Base-by-base conservation (phyloP, 2,797 vertebrate genomes). In the Danio tinwini region DNA sequence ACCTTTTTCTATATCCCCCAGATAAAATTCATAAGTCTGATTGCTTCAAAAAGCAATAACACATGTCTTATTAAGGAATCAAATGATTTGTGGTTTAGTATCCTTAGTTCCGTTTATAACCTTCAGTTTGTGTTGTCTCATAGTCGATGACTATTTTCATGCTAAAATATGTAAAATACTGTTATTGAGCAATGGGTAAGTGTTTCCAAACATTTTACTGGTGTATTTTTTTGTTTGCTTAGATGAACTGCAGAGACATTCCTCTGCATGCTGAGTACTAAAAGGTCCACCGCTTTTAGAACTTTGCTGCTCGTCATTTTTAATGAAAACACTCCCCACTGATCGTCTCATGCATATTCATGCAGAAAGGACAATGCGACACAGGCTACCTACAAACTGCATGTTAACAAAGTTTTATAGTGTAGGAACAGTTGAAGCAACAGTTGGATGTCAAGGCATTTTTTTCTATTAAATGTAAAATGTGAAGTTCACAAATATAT, bases 301-400 rank as follows among this genome's bases (percentile, higher is more conserved):
- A 68, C 44, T 68, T 53, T 45, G 37, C 37, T 61, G 53, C n/a
- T 50, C 16, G 40, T 68, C 53, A 67, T 42, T 56, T 14, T 52
- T 81, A 78, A 78, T 78, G n/a, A 70, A 78, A 78, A 52, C 65
- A 78, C 76, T 70, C 65, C 76, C 65, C 55, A 61, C 76, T 78
- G 76, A 21, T 78, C 9, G 45, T 61, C 65, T 78, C 65, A 69
- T 78, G 21, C 65, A 78, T 78, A 78, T 69, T 69, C 12, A 78
- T 40, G 37, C 3, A 39, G 0, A 40, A 59, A 59, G 75, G 75
- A 69, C 64, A 59, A 17, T 59, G 64, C 6, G 53, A 78, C 64
- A 68, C 53, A 40, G 11, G 29, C 65, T 59, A 59, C 44, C 53
- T 40, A 59, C 64, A 69, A 78, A 69, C 53, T 69, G 64, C 44